Evolutionary conservation across 2,797 vertebrate species (phyloP).

Genomic region (Myotis vivesi): DNA sequence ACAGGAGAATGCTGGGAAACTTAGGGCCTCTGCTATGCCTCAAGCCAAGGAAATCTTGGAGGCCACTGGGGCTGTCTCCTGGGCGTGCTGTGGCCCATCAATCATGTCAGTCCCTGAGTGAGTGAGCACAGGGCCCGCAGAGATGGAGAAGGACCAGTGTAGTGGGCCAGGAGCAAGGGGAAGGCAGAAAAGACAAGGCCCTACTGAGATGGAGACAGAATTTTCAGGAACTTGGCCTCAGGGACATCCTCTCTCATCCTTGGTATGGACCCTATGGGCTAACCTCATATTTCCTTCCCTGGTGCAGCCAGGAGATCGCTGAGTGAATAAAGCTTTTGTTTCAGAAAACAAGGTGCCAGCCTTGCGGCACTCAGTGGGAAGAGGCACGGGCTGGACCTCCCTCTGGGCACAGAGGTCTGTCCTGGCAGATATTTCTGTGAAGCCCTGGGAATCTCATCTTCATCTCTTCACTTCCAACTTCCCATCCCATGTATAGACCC

Average conservation of each 20-base stretch:
- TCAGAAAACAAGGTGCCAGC: not conserved
- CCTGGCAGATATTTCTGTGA: not conserved
- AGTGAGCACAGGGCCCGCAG: not conserved
- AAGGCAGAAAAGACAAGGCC: no score
- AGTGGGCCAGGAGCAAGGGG: not conserved
- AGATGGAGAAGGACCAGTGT: not conserved
- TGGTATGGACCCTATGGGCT: not conserved
- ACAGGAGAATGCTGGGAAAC: not conserved
- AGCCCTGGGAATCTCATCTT: not conserved
- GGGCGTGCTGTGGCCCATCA: not conserved
- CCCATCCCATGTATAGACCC: not conserved
- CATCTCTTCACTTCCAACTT: not conserved
- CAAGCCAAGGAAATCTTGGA: slow-evolving; percentile 27
- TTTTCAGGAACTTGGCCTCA: not conserved
- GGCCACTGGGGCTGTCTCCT: not conserved
- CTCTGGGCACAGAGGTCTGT: not conserved
- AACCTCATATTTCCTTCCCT: not conserved
- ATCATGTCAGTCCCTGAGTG: not conserved
- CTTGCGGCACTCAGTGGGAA: no score
- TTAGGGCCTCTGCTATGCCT: not conserved
- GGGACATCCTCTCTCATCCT: not conserved
- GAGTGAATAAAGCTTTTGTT: slow-evolving; percentile 14
- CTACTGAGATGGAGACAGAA: no score
- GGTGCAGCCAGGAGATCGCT: not conserved
- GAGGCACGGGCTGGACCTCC: not conserved